Conservation (phyloP, 2,888 invertebrate species). For the Quadriops clusia region DNA sequence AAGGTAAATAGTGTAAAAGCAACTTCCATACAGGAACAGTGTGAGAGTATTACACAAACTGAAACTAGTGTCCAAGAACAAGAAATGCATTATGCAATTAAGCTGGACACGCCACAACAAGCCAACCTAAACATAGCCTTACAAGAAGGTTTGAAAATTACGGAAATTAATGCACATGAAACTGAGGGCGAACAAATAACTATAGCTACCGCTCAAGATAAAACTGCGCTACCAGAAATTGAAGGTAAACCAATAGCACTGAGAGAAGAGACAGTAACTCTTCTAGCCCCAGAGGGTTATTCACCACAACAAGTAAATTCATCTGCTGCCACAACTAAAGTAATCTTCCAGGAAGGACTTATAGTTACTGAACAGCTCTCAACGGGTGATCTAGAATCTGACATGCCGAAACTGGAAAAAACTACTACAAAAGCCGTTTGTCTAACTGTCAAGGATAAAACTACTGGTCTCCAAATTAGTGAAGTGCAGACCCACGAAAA, state of each 20-base stretch:
- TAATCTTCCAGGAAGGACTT: constrained; percentile 33
- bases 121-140: constrained; percentile 13
- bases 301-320: constrained; percentile 20
- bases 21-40: constrained; percentile 22
- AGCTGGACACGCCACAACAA: constrained; percentile 12
- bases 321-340: constrained; percentile 13
- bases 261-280: constrained; percentile 31
- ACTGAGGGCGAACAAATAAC: constrained; percentile 33
- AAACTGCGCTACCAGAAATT: constrained; percentile 35
- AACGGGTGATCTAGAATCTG: constrained; percentile 38
- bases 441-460: constrained; percentile 30
- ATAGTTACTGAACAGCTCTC: constrained; percentile 39
- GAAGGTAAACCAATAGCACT: constrained; percentile 36
- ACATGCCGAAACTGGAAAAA: constrained; percentile 32
- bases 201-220: constrained; percentile 36
- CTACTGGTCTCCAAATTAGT: constrained; percentile 35
- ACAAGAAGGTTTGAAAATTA: constrained; percentile 33
- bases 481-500: constrained; percentile 38
- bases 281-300: constrained; percentile 21
- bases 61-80: constrained; percentile 25
- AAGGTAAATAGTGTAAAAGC: too few relatives aligned
- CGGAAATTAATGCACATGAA: constrained; percentile 31
- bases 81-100: constrained; percentile 22
- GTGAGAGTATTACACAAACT: constrained; percentile 25
- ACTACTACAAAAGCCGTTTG: constrained; percentile 37